Percentiles rank a stretch among this genome's conserved stretches.
phyloP scores from a whole-genome alignment of 2,888 invertebrate species.

The Phyllotreta striolata region DNA sequence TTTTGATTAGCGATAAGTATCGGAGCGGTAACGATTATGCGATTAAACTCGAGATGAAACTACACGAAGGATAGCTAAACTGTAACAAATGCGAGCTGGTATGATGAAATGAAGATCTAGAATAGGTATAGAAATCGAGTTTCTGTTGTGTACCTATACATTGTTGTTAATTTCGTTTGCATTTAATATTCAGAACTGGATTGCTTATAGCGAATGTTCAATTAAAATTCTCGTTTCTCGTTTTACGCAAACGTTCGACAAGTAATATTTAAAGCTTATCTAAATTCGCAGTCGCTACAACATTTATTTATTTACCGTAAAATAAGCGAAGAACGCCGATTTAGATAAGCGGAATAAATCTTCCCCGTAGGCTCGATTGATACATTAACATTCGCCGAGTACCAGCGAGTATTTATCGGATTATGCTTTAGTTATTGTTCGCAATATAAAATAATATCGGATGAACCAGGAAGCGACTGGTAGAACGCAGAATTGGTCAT shows the following conservation, averaged over 20 bases:
- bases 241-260: conserved; percentile 43
- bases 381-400: conserved; percentile 30
- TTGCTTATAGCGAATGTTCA: background rate
- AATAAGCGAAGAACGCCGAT: conserved; percentile 44
- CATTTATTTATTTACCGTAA: conserved; percentile 46
- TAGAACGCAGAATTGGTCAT: no score
- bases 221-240: conserved; percentile 20
- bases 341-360: conserved; percentile 46
- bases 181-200: no score
- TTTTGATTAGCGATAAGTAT: conserved; percentile 39
- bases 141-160: no score
- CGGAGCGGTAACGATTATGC: conserved; percentile 17
- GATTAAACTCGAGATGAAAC: no score
- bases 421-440: conserved; percentile 2
- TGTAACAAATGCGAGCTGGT: no score
- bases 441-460: no score
- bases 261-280: conserved; percentile 53
- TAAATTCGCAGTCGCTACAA: conserved; percentile 51
- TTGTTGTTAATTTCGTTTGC: no score
- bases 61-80: no score
- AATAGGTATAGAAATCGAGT: no score
- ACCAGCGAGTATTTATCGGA: conserved; percentile 28
- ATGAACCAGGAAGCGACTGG: no score
- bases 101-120: no score
- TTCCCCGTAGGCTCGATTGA: conserved; percentile 37